phyloP scores from a whole-genome alignment of 2,888 invertebrate species.

The Seira musarum region DNA sequence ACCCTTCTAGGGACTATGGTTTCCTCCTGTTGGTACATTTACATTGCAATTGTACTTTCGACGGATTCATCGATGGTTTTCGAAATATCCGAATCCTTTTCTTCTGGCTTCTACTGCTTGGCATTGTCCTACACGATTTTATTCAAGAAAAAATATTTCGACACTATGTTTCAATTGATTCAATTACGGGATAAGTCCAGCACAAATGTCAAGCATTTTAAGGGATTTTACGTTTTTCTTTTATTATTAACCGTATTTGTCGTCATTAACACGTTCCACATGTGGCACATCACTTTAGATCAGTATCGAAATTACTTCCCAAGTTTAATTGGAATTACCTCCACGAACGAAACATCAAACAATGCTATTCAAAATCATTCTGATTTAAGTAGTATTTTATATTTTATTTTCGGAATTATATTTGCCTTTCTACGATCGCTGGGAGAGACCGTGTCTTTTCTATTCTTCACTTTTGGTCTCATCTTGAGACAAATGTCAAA shows the following conservation, averaged over 20 bases:
- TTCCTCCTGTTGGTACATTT: not conserved
- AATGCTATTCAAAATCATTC: not conserved
- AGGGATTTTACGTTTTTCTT: not conserved
- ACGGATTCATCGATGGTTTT: not conserved
- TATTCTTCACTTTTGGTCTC: conserved; percentile 24
- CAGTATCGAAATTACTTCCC: not conserved
- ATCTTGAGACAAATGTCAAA: conserved; percentile 15
- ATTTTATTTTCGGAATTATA: not conserved
- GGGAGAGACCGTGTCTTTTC: not conserved
- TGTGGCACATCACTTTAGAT: too few relatives aligned
- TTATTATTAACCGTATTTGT: not conserved
- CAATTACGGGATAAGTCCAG: not conserved
- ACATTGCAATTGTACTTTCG: not conserved
- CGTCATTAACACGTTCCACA: not conserved
- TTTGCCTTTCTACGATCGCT: not conserved
- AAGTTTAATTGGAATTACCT: not conserved
- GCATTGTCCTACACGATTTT: not conserved
- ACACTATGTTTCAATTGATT: not conserved
- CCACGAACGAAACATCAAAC: not conserved
- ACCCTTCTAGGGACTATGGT: not conserved
- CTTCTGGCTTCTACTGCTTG: not conserved
- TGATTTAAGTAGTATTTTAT: not conserved
- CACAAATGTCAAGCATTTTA: not conserved
- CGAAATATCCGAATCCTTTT: not conserved
- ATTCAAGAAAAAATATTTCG: not conserved